Evolutionary conservation across 30 jellyfish, hydroid and myxozoan species (phyloP).

Genomic region (Hydractinia symbiolongicarpus): DNA sequence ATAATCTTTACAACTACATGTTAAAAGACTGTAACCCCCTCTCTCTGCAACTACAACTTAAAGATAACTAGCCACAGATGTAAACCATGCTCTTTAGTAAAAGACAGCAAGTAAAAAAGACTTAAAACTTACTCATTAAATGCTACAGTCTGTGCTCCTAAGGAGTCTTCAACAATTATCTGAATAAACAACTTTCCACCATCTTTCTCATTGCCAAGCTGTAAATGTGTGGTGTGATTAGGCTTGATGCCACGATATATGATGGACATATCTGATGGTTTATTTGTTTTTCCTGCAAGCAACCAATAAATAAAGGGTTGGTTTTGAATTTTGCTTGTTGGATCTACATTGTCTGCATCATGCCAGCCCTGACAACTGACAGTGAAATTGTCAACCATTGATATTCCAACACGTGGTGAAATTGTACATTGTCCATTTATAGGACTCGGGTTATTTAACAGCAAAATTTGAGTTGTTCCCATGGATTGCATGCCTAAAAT

Average conservation of each 20-base stretch:
- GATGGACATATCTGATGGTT: slow-evolving; percentile 24
- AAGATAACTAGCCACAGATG: no score
- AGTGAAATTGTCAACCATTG: slow-evolving; percentile 49
- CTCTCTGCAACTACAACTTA: no score
- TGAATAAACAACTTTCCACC: slow-evolving; percentile 27
- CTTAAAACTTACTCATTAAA: slow-evolving; percentile 34
- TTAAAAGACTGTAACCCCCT: no score
- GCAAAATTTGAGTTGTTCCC: slow-evolving; percentile 26
- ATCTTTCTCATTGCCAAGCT: slow-evolving; percentile 19
- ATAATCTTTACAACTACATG: no score
- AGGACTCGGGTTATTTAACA: slow-evolving; percentile 58
- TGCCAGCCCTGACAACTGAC: slow-evolving; percentile 52
- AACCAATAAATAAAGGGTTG: slow-evolving; percentile 62
- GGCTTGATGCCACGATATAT: slow-evolving; percentile 68
- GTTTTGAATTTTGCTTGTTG: not conserved
- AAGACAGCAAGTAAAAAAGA: not conserved
- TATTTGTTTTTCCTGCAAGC: slow-evolving; percentile 17
- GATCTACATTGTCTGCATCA: slow-evolving; percentile 50
- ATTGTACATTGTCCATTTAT: slow-evolving; percentile 59
- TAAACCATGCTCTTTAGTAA: no score
- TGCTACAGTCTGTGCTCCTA: slow-evolving; percentile 69
- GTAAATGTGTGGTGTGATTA: not conserved
- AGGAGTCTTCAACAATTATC: slow-evolving; percentile 59
- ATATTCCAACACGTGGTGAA: slow-evolving; percentile 46
- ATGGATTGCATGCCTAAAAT: slow-evolving; percentile 25